Conservation (phyloP, 2,888 invertebrate species). For the Adelphocoris suturalis region DNA sequence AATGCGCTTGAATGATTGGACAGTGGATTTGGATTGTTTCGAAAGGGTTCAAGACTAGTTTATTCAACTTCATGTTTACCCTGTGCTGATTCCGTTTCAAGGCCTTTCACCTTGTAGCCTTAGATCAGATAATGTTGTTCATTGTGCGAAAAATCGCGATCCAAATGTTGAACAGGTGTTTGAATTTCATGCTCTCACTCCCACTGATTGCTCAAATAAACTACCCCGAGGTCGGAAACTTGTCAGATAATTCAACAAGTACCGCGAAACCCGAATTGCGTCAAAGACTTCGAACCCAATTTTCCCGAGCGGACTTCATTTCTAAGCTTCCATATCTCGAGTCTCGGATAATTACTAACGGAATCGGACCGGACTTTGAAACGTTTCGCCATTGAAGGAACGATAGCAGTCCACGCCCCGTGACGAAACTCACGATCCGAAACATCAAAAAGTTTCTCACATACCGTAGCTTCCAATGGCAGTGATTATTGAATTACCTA, state of each 20-base stretch:
- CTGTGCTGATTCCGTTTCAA: too few species aligned
- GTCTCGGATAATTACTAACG: conserved; percentile 6
- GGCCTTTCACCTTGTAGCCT: too few species aligned
- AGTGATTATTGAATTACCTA: background rate
- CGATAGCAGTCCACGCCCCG: background rate
- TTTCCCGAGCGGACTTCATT: conserved; percentile 21
- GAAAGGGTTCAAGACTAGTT: too few species aligned
- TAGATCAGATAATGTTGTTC: too few species aligned
- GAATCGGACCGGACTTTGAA: conserved; percentile 27
- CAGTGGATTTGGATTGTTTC: too few species aligned
- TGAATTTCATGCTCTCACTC: conserved; percentile 11
- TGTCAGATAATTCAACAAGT: background rate
- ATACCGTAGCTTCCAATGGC: background rate
- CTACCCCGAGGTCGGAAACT: background rate
- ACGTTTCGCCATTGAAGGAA: background rate
- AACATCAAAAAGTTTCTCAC: conserved; percentile 10
- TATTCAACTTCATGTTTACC: too few species aligned
- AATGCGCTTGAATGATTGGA: too few species aligned
- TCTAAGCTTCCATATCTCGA: background rate
- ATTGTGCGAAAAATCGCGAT: background rate
- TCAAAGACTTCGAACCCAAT: background rate
- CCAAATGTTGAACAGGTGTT: conserved; percentile 4
- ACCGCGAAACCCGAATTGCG: conserved; percentile 14
- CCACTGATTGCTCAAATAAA: background rate
- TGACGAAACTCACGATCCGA: background rate